Base-by-base conservation (phyloP, 2,888 invertebrate genomes). In the Listrodromus nycthemerus region DNA sequence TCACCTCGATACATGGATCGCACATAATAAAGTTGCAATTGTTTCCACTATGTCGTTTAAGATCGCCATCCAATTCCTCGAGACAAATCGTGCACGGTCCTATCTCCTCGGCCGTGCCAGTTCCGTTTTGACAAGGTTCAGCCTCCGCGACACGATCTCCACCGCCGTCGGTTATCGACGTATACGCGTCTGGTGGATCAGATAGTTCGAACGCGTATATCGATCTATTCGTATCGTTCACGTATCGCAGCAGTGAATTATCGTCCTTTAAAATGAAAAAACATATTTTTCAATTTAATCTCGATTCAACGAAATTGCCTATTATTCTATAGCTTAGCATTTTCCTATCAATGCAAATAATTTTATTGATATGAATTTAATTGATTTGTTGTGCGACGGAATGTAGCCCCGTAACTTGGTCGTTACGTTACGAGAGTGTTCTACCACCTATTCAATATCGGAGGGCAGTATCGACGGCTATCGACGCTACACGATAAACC, bases 11-110 rank as follows among this genome's bases (percentile, higher is more conserved):
- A 88, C 96, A 96, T 55, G 92, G 91, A 82, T 95, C 94, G 91
- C 96, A 96, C 86, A 92, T 91, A n/a, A 90, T 86, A 37, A 95
- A 93, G 21, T 94, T 94, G 87, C 95, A 95, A 66, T 93, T 94
- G 88, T 95, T 95, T n/a, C 93, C 93, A 19, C 93, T 93, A 89
- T 96, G 95, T 33, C 94, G 94, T 87, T 94, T 94, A 74, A 95
- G 92, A 80, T 95, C 94, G 30, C 93, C 92, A 27, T 94, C 94
- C 89, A 94, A 93, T 82, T 95, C 95, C 86, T 96, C 95, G 65
- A 96, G 92, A 87, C 96, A 96, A 85, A 96, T 95, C 61, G 94
- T 94, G 91, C 96, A 96, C 2, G 89, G 88, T 16, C 90, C 90
- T 21, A 90, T 89, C 82, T 92, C 92, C 45, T 92, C 93, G 33